Evolutionary conservation across 2,797 vertebrate genomes (phyloP).

Genomic region (Syncerus caffer): DNA sequence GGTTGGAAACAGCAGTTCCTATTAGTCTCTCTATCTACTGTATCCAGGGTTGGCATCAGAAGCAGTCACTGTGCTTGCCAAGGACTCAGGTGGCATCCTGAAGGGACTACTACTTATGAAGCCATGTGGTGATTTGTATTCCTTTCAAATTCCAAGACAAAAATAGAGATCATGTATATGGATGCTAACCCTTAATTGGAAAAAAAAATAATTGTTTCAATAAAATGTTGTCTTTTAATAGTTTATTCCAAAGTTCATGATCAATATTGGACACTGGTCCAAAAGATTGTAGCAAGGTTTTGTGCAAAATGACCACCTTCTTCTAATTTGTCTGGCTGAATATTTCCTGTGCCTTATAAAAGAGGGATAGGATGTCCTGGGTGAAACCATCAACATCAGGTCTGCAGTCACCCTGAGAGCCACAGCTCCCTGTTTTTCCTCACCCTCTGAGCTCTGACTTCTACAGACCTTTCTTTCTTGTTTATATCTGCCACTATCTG

Average conservation of each 20-base stretch:
- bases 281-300: neutral
- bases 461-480: rapidly evolving
- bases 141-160: constrained; percentile 13
- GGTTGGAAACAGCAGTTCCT: constrained; percentile 52
- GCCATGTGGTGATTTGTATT: neutral
- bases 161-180: neutral
- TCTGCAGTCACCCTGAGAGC: rapidly evolving
- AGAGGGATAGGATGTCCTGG: neutral
- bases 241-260: neutral
- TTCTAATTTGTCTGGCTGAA: neutral
- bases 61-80: constrained; percentile 41
- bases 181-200: neutral
- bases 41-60: constrained; percentile 35
- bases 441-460: neutral
- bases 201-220: neutral
- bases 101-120: constrained; percentile 30
- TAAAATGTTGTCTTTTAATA: neutral
- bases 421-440: rapidly evolving
- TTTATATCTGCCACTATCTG: neutral
- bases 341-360: neutral
- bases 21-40: constrained; percentile 26
- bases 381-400: neutral
- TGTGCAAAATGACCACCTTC: neutral
- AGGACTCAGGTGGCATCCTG: constrained; percentile 55
- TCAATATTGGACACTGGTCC: neutral